These are phyloP conservation scores for Valencia hispanica DNA, from an alignment of 2,797 vertebrate genomes.

Conservation along the genomic window DNA sequence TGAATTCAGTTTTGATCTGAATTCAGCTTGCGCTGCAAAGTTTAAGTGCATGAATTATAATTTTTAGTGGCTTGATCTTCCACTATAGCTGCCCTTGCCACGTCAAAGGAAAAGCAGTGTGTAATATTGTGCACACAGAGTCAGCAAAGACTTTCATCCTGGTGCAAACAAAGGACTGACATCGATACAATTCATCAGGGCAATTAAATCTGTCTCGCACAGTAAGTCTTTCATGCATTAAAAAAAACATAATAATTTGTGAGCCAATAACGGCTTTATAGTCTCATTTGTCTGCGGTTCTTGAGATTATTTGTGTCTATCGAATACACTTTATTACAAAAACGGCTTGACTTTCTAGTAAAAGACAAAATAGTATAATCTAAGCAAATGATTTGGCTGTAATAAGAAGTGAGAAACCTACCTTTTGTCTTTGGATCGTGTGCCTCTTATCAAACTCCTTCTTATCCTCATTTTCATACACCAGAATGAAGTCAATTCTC, in stretches of 20 bases:
- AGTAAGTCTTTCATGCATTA: not conserved
- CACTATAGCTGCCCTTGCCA: not conserved
- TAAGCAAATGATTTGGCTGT: not conserved
- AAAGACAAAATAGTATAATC: not conserved
- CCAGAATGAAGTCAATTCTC: slow-evolving; percentile 91
- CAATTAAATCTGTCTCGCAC: not conserved
- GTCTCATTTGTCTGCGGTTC: not conserved
- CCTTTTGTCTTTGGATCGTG: slow-evolving; percentile 80
- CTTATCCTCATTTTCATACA: slow-evolving; percentile 90
- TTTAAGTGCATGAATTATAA: not conserved
- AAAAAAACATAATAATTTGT: not conserved
- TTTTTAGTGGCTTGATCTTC: not conserved
- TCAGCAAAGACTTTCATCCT: not conserved
- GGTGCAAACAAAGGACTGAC: slow-evolving; percentile 37
- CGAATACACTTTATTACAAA: not conserved
- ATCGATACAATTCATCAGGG: slow-evolving; percentile 3
- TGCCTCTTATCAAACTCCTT: slow-evolving; percentile 85
- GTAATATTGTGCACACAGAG: not conserved
- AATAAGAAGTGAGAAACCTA: slow-evolving; percentile 50
- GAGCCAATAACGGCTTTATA: not conserved
- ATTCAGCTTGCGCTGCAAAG: not conserved
- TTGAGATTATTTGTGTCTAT: not conserved
- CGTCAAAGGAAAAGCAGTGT: not conserved
- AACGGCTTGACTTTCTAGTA: not conserved
- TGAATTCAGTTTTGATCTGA: not conserved